A percentile compares a stretch with the other conserved stretches of the same genome.
These are phyloP conservation scores for Crypturellus undulatus DNA, from an alignment of 2,113 vertebrate genomes.

Conservation along the genomic window DNA sequence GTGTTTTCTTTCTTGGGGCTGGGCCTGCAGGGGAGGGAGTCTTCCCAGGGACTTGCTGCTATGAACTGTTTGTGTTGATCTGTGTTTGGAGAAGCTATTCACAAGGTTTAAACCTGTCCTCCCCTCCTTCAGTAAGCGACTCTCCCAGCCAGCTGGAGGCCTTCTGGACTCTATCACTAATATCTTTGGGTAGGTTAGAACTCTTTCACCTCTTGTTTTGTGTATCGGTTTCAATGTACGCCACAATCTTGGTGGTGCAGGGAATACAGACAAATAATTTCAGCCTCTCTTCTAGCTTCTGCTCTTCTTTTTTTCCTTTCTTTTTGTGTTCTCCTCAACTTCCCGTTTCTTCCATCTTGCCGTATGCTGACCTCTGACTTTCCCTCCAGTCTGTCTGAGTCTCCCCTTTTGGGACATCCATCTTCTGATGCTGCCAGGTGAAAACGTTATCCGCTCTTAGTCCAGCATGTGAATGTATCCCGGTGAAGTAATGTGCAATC, in stretches of 20 bases:
- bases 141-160: conserved; percentile 87
- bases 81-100: conserved; percentile 72
- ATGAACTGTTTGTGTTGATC: conserved; percentile 71
- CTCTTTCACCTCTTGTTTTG: conserved; percentile 68
- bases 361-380: conserved; percentile 81
- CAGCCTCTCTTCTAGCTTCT: conserved; percentile 79
- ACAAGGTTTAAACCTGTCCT: conserved; percentile 82
- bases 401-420: conserved; percentile 88
- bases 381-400: conserved; percentile 89
- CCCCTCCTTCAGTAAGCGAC: conserved; percentile 88
- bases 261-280: conserved; percentile 45
- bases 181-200: conserved; percentile 95
- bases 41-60: conserved; percentile 40
- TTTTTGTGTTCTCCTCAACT: conserved; percentile 68
- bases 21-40: conserved; percentile 50
- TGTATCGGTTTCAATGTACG: conserved; percentile 59
- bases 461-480: conserved; percentile 75
- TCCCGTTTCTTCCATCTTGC: conserved; percentile 78
- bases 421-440: conserved; percentile 87
- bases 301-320: conserved; percentile 63
- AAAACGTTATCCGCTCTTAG: conserved; percentile 73
- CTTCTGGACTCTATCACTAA: conserved; percentile 97
- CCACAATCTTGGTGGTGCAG: conserved; percentile 62
- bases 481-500: background rate
- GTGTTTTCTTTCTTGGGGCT: conserved; percentile 41